Conservation (phyloP, 2,888 invertebrate genomes). For the Tetrapedia diversipes region DNA sequence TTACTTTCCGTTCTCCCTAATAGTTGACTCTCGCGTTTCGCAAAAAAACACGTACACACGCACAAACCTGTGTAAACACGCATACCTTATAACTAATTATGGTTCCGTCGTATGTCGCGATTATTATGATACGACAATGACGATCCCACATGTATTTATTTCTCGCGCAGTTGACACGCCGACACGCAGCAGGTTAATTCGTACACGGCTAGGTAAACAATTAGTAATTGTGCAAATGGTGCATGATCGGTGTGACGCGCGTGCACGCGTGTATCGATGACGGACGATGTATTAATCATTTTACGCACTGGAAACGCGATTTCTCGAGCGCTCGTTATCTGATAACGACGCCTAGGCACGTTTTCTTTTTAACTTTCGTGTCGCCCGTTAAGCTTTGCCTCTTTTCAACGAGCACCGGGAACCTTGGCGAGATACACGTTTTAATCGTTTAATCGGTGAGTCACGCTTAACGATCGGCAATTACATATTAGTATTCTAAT, state of each 20-base stretch:
- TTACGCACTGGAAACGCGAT: constrained; percentile 13
- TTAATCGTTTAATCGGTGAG: constrained; percentile 17
- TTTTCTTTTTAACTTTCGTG: too few relatives aligned
- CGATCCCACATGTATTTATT: too few relatives aligned
- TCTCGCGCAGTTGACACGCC: neutral
- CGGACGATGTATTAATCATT: constrained; percentile 24
- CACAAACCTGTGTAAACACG: too few relatives aligned
- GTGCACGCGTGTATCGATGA: neutral
- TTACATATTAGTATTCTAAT: constrained; percentile 38
- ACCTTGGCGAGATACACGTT: neutral
- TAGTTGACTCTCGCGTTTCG: too few relatives aligned
- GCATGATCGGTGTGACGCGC: too few relatives aligned
- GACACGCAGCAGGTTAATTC: neutral
- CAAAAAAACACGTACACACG: too few relatives aligned
- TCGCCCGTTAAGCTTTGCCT: too few relatives aligned
- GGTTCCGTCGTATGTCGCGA: neutral
- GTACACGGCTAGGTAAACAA: constrained; percentile 3
- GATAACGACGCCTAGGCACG: neutral
- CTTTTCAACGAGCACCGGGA: neutral
- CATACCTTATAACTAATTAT: too few relatives aligned
- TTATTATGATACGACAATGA: too few relatives aligned
- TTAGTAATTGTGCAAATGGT: constrained; percentile 13
- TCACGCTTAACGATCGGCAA: constrained; percentile 23
- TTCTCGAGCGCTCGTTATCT: constrained; percentile 17
- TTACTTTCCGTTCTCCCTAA: too few relatives aligned